Percentiles rank a stretch among this genome's conserved stretches.
Evolutionary conservation across 1,140 invertebrate species (phyloP).

Genomic region (Ceratina australensis): DNA sequence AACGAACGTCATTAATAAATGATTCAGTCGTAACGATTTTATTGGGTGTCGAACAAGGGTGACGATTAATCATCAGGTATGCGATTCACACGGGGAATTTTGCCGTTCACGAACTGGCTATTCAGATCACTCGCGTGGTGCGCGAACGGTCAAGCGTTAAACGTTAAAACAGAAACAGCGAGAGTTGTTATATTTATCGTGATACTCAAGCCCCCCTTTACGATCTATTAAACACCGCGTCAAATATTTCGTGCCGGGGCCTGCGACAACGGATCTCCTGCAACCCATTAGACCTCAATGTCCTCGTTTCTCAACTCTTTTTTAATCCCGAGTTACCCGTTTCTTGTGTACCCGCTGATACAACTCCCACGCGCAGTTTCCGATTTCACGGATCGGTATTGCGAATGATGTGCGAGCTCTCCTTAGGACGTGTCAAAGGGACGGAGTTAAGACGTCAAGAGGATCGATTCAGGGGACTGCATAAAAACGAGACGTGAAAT

Average conservation of each 20-base stretch:
- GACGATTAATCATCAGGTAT: neutral
- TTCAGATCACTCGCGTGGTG: neutral
- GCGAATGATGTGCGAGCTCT: too few relatives aligned
- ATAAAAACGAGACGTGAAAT: slow-evolving; percentile 33
- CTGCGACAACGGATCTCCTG: slow-evolving; percentile 60
- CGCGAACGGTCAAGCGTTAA: slow-evolving; percentile 58
- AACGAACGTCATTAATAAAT: too few relatives aligned
- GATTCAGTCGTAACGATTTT: too few relatives aligned
- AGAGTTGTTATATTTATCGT: slow-evolving; percentile 79
- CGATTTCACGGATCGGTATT: neutral
- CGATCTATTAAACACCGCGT: slow-evolving; percentile 78
- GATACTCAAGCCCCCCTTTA: slow-evolving; percentile 77
- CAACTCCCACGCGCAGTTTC: too few relatives aligned
- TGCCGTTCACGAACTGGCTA: neutral
- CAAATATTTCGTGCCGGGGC: slow-evolving; percentile 68
- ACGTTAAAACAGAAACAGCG: slow-evolving; percentile 65
- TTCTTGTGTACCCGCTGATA: too few relatives aligned
- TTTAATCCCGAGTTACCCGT: neutral
- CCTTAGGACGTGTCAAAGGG: neutral
- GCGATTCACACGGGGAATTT: neutral
- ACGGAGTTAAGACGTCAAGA: neutral
- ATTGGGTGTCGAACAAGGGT: too few relatives aligned
- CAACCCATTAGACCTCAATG: too few relatives aligned
- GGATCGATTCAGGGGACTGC: neutral
- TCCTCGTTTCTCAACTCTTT: neutral